These are phyloP conservation scores for Otus sunia DNA, from an alignment of 2,113 vertebrate species.

Conservation along the genomic window DNA sequence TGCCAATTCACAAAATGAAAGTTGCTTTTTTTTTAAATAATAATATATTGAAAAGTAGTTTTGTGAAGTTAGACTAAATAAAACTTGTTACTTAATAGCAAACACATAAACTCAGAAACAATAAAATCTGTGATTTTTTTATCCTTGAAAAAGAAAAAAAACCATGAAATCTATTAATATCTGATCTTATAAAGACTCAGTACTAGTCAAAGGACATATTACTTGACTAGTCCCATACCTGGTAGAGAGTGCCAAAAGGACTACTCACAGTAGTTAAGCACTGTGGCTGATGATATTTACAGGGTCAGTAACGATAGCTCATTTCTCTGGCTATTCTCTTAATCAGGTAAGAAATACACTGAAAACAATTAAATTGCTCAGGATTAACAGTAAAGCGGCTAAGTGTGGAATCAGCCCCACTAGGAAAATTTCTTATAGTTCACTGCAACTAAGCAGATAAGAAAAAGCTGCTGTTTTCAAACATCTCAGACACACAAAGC, in stretches of 20 bases:
- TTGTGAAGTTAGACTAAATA: not conserved
- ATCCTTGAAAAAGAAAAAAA: not conserved
- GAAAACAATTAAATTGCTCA: not conserved
- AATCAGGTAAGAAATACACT: not conserved
- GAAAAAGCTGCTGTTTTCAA: not conserved
- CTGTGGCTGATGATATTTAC: not conserved
- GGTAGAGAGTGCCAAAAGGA: not conserved
- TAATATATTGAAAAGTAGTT: not conserved
- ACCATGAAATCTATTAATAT: not conserved
- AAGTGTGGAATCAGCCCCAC: not conserved
- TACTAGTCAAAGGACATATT: not conserved
- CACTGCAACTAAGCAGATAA: not conserved
- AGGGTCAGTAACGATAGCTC: not conserved
- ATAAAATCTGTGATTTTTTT: not conserved
- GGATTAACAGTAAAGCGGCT: not conserved
- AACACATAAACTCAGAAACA: not conserved
- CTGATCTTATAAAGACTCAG: not conserved
- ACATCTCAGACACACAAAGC: not conserved
- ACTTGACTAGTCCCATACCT: not conserved
- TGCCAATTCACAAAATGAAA: constrained; percentile 29
- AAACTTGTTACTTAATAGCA: not conserved
- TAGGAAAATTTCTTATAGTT: not conserved
- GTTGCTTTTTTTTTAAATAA: not conserved
- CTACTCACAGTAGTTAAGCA: not conserved
- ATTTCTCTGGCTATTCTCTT: not conserved